Conservation (phyloP, 2,113 vertebrate species). For the Orycteropus afer region DNA sequence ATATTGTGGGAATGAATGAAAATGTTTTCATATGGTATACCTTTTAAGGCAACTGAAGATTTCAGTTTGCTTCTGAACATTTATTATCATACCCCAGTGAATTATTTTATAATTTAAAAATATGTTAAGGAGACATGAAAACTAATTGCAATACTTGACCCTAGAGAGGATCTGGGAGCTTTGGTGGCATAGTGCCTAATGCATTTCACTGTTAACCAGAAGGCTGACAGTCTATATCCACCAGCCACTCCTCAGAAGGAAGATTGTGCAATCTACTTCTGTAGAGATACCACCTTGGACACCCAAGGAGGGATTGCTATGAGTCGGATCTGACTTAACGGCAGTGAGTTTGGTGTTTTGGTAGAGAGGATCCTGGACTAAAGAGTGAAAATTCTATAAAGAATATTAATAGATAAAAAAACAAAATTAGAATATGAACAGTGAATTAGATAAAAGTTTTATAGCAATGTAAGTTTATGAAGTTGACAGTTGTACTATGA, state of each 20-base stretch:
- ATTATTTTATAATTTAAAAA: conserved; percentile 32
- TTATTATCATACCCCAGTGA: background rate
- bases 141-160: background rate
- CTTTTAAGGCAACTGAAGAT: background rate
- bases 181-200: too few relatives aligned
- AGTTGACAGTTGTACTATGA: too few relatives aligned
- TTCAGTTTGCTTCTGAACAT: background rate
- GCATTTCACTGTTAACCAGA: too few relatives aligned
- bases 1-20: background rate
- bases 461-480: too few relatives aligned
- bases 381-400: background rate
- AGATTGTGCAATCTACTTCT: too few relatives aligned
- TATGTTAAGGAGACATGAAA: background rate
- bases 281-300: too few relatives aligned
- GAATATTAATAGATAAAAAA: background rate
- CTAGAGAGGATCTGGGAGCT: too few relatives aligned
- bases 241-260: too few relatives aligned
- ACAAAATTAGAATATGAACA: background rate
- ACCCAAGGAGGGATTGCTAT: too few relatives aligned
- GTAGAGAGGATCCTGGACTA: background rate
- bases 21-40: background rate
- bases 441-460: background rate
- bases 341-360: too few relatives aligned
- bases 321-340: too few relatives aligned
- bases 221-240: too few relatives aligned